Percentiles rank a stretch among this genome's conserved stretches.
phyloP scores from a whole-genome alignment of 2,888 invertebrate genomes.

The Parnassius glacialis region DNA sequence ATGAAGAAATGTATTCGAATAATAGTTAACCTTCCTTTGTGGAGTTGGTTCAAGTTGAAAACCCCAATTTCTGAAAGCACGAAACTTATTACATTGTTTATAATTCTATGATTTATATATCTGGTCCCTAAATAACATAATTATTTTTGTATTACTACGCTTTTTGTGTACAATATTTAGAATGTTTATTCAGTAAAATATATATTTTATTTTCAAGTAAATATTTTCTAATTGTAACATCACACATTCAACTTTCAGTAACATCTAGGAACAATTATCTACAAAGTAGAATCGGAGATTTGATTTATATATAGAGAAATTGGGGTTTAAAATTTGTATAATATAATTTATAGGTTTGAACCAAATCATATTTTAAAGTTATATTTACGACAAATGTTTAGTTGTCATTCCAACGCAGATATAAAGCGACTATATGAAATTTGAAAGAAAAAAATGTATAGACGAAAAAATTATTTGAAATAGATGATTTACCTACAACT shows the following conservation, averaged over 20 bases:
- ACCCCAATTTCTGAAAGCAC: conserved; percentile 23
- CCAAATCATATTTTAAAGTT: not conserved
- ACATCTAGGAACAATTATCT: conserved; percentile 16
- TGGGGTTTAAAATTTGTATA: conserved; percentile 4
- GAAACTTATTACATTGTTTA: not conserved
- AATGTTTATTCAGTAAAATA: not conserved
- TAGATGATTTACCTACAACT: too few species aligned
- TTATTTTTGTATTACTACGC: conserved; percentile 11
- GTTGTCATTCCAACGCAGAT: too few species aligned
- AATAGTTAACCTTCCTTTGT: too few species aligned
- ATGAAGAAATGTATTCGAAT: too few species aligned
- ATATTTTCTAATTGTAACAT: conserved; percentile 1
- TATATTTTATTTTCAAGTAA: conserved; percentile 9
- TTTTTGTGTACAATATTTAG: not conserved
- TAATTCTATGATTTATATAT: not conserved
- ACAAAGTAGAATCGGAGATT: conserved; percentile 5
- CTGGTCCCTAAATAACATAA: conserved; percentile 27
- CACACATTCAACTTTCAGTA: too few species aligned
- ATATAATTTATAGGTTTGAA: not conserved
- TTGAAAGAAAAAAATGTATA: too few species aligned
- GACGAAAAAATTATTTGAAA: too few species aligned
- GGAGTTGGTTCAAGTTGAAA: too few species aligned
- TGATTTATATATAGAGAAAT: conserved; percentile 5
- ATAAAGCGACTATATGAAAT: too few species aligned
- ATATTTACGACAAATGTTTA: too few species aligned